These are phyloP conservation scores for Volucella bombylans DNA, from an alignment of 2,888 invertebrate genomes.

Conservation along the genomic window DNA sequence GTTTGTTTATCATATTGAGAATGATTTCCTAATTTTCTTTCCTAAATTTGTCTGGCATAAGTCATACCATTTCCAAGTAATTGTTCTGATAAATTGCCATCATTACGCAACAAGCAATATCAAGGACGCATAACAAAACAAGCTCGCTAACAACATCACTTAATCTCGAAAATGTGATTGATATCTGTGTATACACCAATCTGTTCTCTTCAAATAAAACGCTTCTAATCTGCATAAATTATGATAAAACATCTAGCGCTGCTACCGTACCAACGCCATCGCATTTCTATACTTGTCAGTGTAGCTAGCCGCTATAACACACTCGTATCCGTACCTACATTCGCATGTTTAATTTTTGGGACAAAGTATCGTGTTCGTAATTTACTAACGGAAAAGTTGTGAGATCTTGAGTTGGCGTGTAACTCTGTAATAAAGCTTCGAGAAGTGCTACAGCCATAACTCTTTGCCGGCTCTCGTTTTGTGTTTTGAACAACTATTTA, in stretches of 20 bases:
- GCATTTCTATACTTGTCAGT: too few species aligned
- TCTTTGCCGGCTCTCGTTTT: slow-evolving; percentile 58
- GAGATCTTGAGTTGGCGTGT: slow-evolving; percentile 65
- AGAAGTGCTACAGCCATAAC: slow-evolving; percentile 68
- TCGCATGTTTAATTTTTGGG: slow-evolving; percentile 65
- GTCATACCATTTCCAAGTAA: not conserved
- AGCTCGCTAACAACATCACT: slow-evolving; percentile 63
- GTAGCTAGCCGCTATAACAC: not conserved
- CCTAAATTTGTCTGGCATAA: not conserved
- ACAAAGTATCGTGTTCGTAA: slow-evolving; percentile 60
- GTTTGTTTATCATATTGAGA: too few species aligned
- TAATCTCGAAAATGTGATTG: slow-evolving; percentile 63
- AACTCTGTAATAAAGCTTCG: slow-evolving; percentile 57
- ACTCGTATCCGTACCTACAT: not conserved
- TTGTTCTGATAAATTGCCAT: slow-evolving; percentile 53
- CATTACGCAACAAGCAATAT: slow-evolving; percentile 59
- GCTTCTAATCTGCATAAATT: slow-evolving; percentile 71
- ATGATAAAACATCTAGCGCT: slow-evolving; percentile 61
- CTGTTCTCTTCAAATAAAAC: slow-evolving; percentile 68
- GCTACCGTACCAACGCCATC: not conserved
- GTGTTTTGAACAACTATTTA: slow-evolving; percentile 37
- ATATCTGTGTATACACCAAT: slow-evolving; percentile 59
- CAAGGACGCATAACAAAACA: slow-evolving; percentile 54
- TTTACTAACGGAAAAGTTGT: slow-evolving; percentile 59
- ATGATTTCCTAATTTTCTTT: too few species aligned